Percentiles rank a stretch among this genome's conserved stretches.
These are phyloP conservation scores for Entomobrya multifasciata DNA, from an alignment of 2,888 invertebrate genomes.

Conservation along the genomic window DNA sequence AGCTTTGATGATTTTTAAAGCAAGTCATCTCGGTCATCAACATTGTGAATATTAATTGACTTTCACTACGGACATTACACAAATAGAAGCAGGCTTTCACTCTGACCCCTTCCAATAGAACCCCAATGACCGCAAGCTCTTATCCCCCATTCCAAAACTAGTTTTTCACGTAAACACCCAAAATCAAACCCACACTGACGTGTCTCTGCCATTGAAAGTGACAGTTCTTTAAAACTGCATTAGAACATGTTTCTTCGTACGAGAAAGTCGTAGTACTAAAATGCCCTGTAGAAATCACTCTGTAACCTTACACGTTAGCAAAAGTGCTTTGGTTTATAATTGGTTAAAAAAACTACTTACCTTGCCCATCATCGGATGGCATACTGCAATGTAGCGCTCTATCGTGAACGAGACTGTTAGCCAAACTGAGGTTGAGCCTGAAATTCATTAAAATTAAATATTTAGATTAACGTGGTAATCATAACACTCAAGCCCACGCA, in stretches of 20 bases:
- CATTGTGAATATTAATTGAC: too few species aligned
- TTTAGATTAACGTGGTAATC: background rate
- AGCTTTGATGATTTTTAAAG: too few species aligned
- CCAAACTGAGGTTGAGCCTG: slow-evolving; percentile 32
- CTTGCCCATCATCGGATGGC: background rate
- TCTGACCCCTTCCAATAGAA: too few species aligned
- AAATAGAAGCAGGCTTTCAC: too few species aligned
- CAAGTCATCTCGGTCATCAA: too few species aligned
- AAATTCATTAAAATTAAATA: background rate
- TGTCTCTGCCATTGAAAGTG: too few species aligned
- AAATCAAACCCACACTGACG: too few species aligned
- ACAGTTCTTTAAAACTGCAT: background rate
- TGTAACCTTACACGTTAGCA: background rate
- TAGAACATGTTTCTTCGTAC: background rate
- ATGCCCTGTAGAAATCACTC: background rate
- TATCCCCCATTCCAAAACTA: too few species aligned
- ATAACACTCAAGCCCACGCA: too few species aligned
- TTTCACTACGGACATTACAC: too few species aligned
- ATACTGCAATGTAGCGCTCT: slow-evolving; percentile 5
- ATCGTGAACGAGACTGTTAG: background rate
- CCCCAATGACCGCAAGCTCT: too few species aligned
- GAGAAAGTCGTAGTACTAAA: background rate
- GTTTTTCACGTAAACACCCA: too few species aligned
- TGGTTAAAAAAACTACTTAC: background rate
- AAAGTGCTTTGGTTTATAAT: background rate